These are phyloP conservation scores for Siderastrea siderea DNA, from an alignment of 92 coral and sea anemone species.

Conservation along the genomic window DNA sequence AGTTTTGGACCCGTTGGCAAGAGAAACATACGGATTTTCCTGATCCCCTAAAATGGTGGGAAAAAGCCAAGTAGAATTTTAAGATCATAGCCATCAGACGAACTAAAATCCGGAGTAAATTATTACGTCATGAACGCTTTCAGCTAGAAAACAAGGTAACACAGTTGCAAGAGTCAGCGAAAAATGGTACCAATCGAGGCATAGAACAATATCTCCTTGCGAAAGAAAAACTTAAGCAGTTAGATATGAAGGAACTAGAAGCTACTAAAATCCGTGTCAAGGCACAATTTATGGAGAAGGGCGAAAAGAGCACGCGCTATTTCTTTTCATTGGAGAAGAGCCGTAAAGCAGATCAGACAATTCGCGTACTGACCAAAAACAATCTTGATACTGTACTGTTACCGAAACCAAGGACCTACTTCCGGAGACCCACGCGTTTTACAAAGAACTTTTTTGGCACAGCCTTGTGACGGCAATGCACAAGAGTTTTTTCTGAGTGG, in stretches of 20 bases:
- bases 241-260: not conserved
- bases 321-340: constrained; percentile 33
- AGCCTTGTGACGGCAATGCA: not conserved
- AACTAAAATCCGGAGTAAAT: constrained; percentile 4
- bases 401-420: not conserved
- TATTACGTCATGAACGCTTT: not conserved
- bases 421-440: not conserved
- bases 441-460: not conserved
- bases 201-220: constrained; percentile 4
- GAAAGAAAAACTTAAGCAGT: constrained; percentile 21
- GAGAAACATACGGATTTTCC: not conserved
- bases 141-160: constrained; percentile 1
- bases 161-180: not conserved
- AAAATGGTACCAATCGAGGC: not conserved
- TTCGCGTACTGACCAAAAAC: constrained; percentile 8
- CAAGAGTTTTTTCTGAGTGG: not conserved
- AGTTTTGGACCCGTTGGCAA: not conserved
- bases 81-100: constrained; percentile 18
- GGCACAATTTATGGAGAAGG: not conserved
- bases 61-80: constrained; percentile 33
- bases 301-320: constrained; percentile 21
- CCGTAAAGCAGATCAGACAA: constrained; percentile 26
- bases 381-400: constrained; percentile 20
- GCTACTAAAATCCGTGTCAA: not conserved
- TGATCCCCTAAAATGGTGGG: constrained; percentile 15